Evolutionary conservation across 2,113 vertebrate species (phyloP), one percentile per base, ranked within the genome.

Genomic region (Triplophysa siluroides): DNA sequence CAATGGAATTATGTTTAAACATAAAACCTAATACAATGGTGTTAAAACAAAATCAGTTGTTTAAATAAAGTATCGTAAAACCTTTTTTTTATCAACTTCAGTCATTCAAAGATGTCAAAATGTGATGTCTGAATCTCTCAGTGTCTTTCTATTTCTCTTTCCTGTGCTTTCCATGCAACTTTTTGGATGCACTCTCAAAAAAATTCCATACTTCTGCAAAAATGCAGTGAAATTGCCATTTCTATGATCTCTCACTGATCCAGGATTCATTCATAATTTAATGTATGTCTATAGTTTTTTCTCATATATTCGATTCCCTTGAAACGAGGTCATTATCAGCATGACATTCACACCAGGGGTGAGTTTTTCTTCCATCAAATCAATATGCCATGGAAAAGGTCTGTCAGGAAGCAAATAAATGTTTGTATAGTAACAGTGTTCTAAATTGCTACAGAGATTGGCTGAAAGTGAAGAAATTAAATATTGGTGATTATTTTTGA

Each of bases 191-290:
- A 4, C 3, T 29, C 26, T 29, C 26, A 29, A 29, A 29, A 2
- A 29, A 29, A 29, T 0, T 29, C 29, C 21, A 19, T 21, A 16
- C 3, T 24, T 78, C 63, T 24, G 12, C 29, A 62, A 58, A 2
- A 72, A 45, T 33, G 38, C 62, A 29, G 26, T 2, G 2, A 29
- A 29, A 29, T 0, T 29, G 3, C 3, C 29, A 29, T 29, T 29
- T 29, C 60, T 29, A n/a, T n/a, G 3, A 1, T 19, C 60, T 79
- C 60, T 72, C 19, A 50, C 21, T 10, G 23, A 41, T 24, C 78
- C 38, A 16, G 56, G n/a, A 66, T 73, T 56, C 13, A 73, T 80
- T 60, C 3, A 80, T 74, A 60, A 80, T 80, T 80, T 16, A 73
- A 24, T 61, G 43, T 9, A 21, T 66, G 67, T n/a, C 47, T 1